Evolutionary conservation across 2,113 vertebrate genomes (phyloP), one percentile per base, ranked within the genome.

Genomic region (Carassius carassius): DNA sequence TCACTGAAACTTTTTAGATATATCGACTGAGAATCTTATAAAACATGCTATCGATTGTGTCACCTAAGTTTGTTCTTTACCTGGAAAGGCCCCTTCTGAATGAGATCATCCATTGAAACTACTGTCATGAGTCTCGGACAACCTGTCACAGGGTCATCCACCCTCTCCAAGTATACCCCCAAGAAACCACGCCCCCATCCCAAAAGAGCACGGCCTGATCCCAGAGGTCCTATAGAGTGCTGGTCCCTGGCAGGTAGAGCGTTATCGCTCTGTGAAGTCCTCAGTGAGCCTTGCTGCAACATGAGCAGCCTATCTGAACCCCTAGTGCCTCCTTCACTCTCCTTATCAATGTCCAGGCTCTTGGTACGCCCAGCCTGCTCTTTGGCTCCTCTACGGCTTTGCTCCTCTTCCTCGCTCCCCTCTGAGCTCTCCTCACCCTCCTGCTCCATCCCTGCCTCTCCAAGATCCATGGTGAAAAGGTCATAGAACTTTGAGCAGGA

Each of bases 401-500:
- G 92, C 85, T 94, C 94, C 1, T 94, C 94, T 86, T 94, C 93
- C 82, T 90, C 91, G 1, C 92, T 91, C 2, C 80, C 91, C 4
- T 85, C 90, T 69, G 78, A 32, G 67, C 82, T 89, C 75, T 93
- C 94, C 70, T 92, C 94, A 44, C 14, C 89, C 21, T 93, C 90
- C 74, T 87, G 84, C 37, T 90, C 90, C 56, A 91, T 89, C 25
- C 51, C 13, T 19, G 78, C 82, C 0, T 83, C 91, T 56, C 91
- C 89, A 0, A 93, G 90, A 86, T 95, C 95, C 83, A 96, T 91
- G 1, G 91, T 93, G 90, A 97, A 97, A 72, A 97, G 95, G 91
- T 97, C 96, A 2, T 97, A 96, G 93, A 97, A 97, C 87, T 96
- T 97, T 78, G 96, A 97, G 91, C 96, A 97, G 78, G 96, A 96